phyloP scores from a whole-genome alignment of 2,797 vertebrate genomes.

The Glossophaga mutica region DNA sequence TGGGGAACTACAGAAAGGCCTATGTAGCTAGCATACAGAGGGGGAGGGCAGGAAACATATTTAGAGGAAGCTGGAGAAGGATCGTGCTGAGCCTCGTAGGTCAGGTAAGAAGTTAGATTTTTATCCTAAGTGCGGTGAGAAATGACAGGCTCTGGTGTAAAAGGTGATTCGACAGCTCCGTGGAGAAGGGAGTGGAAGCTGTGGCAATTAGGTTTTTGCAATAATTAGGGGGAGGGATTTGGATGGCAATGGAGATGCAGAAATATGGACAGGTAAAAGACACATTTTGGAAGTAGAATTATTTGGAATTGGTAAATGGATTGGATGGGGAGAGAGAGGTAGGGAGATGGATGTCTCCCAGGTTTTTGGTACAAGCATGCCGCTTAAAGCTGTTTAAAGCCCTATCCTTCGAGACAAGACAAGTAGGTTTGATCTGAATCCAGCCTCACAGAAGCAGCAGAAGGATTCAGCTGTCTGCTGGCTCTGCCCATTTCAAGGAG shows the following conservation, averaged over 20 bases:
- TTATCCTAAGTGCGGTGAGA: background rate
- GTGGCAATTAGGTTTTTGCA: background rate
- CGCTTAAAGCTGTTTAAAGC: background rate
- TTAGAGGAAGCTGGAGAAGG: background rate
- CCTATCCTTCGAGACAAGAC: background rate
- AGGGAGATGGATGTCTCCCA: background rate
- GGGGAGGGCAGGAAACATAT: background rate
- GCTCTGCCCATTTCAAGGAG: background rate
- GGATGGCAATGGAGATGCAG: background rate
- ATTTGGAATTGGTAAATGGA: background rate
- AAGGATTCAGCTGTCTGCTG: background rate
- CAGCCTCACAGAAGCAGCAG: background rate
- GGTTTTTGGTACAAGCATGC: background rate
- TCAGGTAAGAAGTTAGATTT: slow-evolving; percentile 20
- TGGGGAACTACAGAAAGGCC: background rate
- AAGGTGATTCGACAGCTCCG: background rate
- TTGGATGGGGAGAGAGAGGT: background rate
- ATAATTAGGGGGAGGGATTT: background rate
- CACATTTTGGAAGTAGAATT: slow-evolving; percentile 19
- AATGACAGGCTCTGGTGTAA: slow-evolving; percentile 27
- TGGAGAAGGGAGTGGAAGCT: background rate
- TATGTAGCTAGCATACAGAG: background rate
- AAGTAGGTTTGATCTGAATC: background rate
- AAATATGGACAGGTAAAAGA: background rate
- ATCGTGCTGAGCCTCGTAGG: background rate